Conservation (phyloP, 2,113 vertebrate species). For the Myanophis thanlyinensis region DNA sequence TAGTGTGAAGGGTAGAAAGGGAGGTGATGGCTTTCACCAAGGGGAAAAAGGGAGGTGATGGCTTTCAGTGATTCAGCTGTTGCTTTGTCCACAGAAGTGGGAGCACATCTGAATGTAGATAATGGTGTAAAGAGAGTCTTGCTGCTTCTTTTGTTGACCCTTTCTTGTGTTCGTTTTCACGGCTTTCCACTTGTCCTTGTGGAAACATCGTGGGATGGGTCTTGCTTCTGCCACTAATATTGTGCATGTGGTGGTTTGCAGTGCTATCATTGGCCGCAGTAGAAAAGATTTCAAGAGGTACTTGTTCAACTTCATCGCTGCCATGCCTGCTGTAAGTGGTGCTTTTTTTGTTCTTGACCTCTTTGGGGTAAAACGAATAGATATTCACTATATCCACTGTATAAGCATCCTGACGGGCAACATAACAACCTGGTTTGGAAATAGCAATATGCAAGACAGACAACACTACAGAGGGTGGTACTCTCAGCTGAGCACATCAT, state of each 20-base stretch:
- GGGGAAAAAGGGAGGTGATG: background rate
- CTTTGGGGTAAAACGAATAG: constrained; percentile 4
- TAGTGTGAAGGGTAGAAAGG: background rate
- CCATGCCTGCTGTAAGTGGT: constrained; percentile 98
- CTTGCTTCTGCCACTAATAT: constrained; percentile 66
- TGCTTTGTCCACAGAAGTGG: background rate
- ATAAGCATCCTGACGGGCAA: too few species aligned
- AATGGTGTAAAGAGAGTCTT: background rate
- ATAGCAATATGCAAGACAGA: too few species aligned
- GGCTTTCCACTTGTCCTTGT: background rate
- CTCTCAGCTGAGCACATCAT: too few species aligned
- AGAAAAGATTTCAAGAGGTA: constrained; percentile 94
- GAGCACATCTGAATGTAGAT: background rate
- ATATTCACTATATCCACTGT: too few species aligned
- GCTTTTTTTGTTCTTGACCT: constrained; percentile 35
- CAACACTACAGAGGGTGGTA: too few species aligned
- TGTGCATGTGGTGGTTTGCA: constrained; percentile 86
- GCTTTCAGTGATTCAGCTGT: background rate
- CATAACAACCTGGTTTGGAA: too few species aligned
- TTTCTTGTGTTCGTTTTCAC: background rate
- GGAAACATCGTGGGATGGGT: background rate
- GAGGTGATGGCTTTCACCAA: too few species aligned
- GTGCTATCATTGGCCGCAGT: constrained; percentile 97
- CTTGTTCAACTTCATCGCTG: constrained; percentile 95
- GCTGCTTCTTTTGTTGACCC: background rate